Evolutionary conservation across 2,888 invertebrate species (phyloP), one percentile per base, ranked within the genome.

Genomic region (Stenolophus ochropezus): DNA sequence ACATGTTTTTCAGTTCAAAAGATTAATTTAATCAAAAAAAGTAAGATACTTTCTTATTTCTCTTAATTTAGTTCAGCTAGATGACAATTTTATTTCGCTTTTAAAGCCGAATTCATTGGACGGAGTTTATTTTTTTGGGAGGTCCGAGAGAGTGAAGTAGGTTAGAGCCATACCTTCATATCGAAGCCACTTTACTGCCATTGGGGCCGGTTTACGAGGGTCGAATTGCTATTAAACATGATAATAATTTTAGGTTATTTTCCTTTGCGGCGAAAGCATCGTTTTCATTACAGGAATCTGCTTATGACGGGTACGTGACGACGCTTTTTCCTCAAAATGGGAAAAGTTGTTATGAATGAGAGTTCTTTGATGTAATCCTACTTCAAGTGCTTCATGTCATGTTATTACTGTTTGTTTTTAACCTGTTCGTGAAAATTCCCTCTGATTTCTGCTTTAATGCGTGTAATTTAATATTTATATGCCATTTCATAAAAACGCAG

Each of bases 201-300:
- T 25, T 25, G 23, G 4, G 61, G 25, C 23, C n/a, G 23, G n/a
- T 61, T 61, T 25, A 61, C 23, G 23, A 61, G n/a, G 25, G 61
- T 61, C 61, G 61, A 25, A 61, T 61, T 25, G 25, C 23, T 61
- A 27, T 25, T 61, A 61, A 61, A 61, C 61, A 61, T 11, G 61
- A 61, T 61, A 61, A 61, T 61, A 61, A 61, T 61, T 61, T 61
- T 61, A 61, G 61, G 23, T 61, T 11, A 23, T 61, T 61, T 58
- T 61, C 25, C 23, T 61, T 25, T 61, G 23, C 25, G 61, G 61
- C 23, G 23, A 61, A 23, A 61, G 61, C 21, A 61, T 27, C 14
- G 23, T 61, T 61, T 61, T 61, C n/a, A 61, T 61, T 61, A 61
- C n/a, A 27, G 61, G 25, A 61, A 23, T 61, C 25, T 61, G 25